Conservation (phyloP, 2,888 invertebrate genomes). For the Athrips mouffetella region DNA sequence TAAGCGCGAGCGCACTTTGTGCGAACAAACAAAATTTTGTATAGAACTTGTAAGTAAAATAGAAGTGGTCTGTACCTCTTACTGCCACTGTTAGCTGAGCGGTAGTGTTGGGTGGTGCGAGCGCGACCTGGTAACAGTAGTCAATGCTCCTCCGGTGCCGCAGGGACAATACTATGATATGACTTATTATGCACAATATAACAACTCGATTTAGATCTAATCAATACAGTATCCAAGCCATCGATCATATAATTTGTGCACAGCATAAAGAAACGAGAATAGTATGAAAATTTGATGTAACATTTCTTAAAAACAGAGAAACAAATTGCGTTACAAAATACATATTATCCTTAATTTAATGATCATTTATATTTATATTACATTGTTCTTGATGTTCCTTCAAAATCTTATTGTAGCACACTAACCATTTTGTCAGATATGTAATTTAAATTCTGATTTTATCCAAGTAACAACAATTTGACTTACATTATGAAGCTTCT, state of each 20-base stretch:
- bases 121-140: constrained; percentile 24
- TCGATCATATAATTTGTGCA: constrained; percentile 66
- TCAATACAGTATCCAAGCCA: constrained; percentile 58
- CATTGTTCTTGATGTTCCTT: constrained; percentile 73
- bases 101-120: neutral
- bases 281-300: constrained; percentile 62
- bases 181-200: constrained; percentile 64
- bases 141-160: constrained; percentile 27
- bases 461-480: constrained; percentile 75
- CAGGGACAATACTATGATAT: constrained; percentile 54
- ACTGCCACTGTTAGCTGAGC: neutral
- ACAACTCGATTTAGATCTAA: constrained; percentile 61
- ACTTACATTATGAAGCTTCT: constrained; percentile 62
- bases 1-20: too few species aligned
- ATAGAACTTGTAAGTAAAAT: neutral
- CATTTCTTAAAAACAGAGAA: constrained; percentile 73
- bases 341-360: constrained; percentile 73
- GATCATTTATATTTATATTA: constrained; percentile 75
- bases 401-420: constrained; percentile 76
- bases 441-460: constrained; percentile 78
- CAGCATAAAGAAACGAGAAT: constrained; percentile 66
- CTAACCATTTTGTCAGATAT: constrained; percentile 79
- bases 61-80: neutral
- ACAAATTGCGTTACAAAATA: constrained; percentile 75
- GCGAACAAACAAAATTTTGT: too few species aligned